phyloP scores from a whole-genome alignment of 2,888 invertebrate genomes.

The Pemphredon lugubris region DNA sequence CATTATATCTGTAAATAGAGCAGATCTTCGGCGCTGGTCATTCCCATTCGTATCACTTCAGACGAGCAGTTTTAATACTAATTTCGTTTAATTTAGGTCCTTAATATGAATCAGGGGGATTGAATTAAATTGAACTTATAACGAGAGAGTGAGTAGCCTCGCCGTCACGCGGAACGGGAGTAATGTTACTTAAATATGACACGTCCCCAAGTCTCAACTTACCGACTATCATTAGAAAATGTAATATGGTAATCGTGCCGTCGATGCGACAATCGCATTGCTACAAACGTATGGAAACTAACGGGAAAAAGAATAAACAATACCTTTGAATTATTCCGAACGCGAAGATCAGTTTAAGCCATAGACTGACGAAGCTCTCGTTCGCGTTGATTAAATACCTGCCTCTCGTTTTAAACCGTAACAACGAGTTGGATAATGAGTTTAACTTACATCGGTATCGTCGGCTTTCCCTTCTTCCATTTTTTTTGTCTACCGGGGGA shows the following conservation, averaged over 20 bases:
- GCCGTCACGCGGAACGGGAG: slow-evolving; percentile 4
- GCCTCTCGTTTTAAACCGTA: not conserved
- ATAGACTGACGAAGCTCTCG: no score
- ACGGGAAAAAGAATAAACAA: no score
- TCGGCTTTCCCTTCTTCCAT: slow-evolving; percentile 17
- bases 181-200: slow-evolving; percentile 2
- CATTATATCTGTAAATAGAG: slow-evolving; percentile 3
- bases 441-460: not conserved
- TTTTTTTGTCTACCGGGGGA: slow-evolving; percentile 12
- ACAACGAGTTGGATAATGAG: no score
- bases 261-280: no score
- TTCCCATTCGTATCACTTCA: slow-evolving; percentile 33
- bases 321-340: no score
- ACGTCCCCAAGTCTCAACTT: not conserved
- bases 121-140: slow-evolving; percentile 59
- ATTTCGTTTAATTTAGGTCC: slow-evolving; percentile 52
- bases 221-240: no score
- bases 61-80: slow-evolving; percentile 51
- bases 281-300: no score
- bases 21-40: not conserved
- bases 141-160: slow-evolving; percentile 27
- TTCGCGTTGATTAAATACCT: not conserved
- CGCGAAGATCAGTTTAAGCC: no score
- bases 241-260: no score
- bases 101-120: slow-evolving; percentile 57